phyloP scores from a whole-genome alignment of 2,113 vertebrate genomes.

The Tapirus terrestris region DNA sequence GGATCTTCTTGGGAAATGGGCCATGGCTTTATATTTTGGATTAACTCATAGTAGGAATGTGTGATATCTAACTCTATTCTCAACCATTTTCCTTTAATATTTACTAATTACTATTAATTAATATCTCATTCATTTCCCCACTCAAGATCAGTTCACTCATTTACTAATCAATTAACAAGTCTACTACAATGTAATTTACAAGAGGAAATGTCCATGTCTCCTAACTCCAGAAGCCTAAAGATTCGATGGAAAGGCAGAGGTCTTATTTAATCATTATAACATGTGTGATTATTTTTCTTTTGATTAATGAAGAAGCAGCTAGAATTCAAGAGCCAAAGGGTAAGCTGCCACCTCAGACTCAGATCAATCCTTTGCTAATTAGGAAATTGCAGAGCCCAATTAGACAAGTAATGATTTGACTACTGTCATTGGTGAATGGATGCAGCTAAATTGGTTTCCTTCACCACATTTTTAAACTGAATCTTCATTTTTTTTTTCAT shows the following conservation, averaged over 20 bases:
- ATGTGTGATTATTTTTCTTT: conserved; percentile 19
- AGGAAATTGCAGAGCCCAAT: not conserved
- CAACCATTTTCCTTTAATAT: not conserved
- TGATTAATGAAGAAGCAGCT: not conserved
- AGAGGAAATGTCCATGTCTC: not conserved
- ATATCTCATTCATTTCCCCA: not conserved
- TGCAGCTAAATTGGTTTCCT: not conserved
- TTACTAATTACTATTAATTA: not conserved
- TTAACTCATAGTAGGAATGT: not conserved
- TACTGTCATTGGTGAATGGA: not conserved
- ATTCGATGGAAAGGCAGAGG: not conserved
- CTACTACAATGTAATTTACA: conserved; percentile 16
- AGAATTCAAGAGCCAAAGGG: not conserved
- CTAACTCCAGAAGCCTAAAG: not conserved
- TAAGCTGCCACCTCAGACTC: not conserved
- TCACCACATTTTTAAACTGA: conserved; percentile 20
- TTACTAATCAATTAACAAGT: not conserved
- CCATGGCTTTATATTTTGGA: not conserved
- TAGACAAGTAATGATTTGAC: not conserved
- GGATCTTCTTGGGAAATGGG: not conserved
- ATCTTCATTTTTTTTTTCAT: not conserved
- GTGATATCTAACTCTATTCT: not conserved
- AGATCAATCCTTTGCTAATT: not conserved
- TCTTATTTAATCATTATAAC: not conserved
- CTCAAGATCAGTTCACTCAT: not conserved